phyloP scores from a whole-genome alignment of 2,113 vertebrate species.

The Sorex fumeus region DNA sequence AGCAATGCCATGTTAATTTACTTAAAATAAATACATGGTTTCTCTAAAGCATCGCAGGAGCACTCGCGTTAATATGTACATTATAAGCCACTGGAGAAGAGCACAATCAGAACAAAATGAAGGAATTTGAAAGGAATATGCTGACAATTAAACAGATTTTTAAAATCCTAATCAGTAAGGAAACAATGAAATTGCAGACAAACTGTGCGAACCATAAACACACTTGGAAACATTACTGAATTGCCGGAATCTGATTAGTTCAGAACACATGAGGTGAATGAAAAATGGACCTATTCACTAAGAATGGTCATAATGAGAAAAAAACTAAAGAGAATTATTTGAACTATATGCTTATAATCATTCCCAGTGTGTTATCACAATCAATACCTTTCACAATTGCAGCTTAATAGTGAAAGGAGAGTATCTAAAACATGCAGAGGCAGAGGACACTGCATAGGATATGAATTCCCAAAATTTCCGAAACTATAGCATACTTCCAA shows the following conservation, averaged over 20 bases:
- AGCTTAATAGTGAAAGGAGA: conserved; percentile 32
- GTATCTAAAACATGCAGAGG: background rate
- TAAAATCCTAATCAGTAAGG: conserved; percentile 51
- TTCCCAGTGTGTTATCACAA: conserved; percentile 27
- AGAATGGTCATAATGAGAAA: background rate
- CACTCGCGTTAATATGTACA: background rate
- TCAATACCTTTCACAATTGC: conserved; percentile 32
- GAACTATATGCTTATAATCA: conserved; percentile 1
- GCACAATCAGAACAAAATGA: conserved; percentile 44
- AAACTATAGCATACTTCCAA: conserved; percentile 31
- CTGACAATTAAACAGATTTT: conserved; percentile 2
- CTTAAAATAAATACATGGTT: conserved; percentile 9
- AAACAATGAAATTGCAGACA: conserved; percentile 38
- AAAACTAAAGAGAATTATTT: background rate
- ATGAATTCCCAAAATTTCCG: conserved; percentile 13
- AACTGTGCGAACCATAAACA: conserved; percentile 42
- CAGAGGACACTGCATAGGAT: background rate
- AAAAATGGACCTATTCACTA: conserved; percentile 25
- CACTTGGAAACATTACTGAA: conserved; percentile 25
- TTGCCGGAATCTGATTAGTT: conserved; percentile 49
- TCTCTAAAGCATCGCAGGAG: background rate
- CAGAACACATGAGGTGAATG: background rate
- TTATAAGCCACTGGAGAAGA: background rate
- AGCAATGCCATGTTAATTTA: background rate
- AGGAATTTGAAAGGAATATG: conserved; percentile 30